These are phyloP conservation scores for Harpalus rufipes DNA, from an alignment of 2,888 invertebrate genomes.

Conservation along the genomic window DNA sequence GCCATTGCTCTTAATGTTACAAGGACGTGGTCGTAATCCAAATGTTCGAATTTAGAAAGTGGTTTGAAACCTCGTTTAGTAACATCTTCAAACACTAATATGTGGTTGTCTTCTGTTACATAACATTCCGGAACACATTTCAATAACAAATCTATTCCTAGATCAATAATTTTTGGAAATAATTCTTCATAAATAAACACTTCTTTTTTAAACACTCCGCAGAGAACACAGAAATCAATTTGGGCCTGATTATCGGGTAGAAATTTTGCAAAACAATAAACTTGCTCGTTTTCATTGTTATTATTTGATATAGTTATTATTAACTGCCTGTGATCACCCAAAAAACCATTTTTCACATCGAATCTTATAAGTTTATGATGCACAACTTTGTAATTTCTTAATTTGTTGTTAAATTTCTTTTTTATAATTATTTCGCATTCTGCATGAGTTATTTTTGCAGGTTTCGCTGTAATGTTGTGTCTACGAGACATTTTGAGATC, in stretches of 20 bases:
- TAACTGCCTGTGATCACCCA: conserved; percentile 72
- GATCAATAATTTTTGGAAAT: conserved; percentile 67
- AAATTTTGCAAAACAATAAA: conserved; percentile 72
- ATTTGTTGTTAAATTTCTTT: conserved; percentile 68
- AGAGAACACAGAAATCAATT: conserved; percentile 70
- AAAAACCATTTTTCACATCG: conserved; percentile 70
- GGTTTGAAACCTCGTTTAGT: conserved; percentile 63
- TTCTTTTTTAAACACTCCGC: conserved; percentile 64
- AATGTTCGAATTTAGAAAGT: conserved; percentile 59
- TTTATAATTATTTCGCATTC: conserved; percentile 66
- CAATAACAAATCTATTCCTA: conserved; percentile 59
- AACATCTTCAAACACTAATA: conserved; percentile 68
- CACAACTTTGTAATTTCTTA: conserved; percentile 69
- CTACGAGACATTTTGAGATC: conserved; percentile 14
- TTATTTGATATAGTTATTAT: conserved; percentile 68
- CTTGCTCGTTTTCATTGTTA: conserved; percentile 66
- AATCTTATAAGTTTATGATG: conserved; percentile 68
- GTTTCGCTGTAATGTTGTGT: neutral
- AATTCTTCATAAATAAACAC: conserved; percentile 67
- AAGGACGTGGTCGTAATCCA: conserved; percentile 68
- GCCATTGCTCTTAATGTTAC: conserved; percentile 67
- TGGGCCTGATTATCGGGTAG: conserved; percentile 71
- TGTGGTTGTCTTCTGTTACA: conserved; percentile 48
- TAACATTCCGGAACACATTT: conserved; percentile 54
- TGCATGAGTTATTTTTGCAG: conserved; percentile 33